Percentiles rank a stretch among this genome's conserved stretches.
These are phyloP conservation scores for Megatriorchis doriae DNA, from an alignment of 2,113 vertebrate species.

Conservation along the genomic window DNA sequence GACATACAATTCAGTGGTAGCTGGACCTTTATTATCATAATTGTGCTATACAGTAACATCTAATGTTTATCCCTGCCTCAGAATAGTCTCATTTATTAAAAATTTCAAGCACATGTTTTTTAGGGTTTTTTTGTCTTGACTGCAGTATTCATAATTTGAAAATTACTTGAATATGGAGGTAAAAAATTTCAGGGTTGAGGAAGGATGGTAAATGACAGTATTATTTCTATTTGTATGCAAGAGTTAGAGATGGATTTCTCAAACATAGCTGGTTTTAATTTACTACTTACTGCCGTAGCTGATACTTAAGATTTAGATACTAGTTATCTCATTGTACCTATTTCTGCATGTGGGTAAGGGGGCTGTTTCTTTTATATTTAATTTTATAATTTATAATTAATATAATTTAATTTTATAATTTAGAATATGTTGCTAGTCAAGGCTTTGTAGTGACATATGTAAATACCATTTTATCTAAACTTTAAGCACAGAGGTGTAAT, in stretches of 20 bases:
- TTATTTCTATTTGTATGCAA: not conserved
- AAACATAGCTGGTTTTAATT: not conserved
- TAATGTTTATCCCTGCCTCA: not conserved
- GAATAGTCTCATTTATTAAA: not conserved
- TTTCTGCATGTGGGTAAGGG: not conserved
- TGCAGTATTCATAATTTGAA: not conserved
- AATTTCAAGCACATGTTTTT: not conserved
- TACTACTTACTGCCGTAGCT: not conserved
- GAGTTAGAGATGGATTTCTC: not conserved
- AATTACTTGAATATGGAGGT: not conserved
- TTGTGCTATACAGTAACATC: not conserved
- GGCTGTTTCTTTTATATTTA: not conserved
- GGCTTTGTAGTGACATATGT: not conserved
- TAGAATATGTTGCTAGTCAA: not conserved
- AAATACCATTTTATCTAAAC: not conserved
- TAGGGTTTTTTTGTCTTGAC: not conserved
- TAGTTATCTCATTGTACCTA: not conserved
- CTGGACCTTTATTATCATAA: not conserved
- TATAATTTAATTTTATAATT: not conserved
- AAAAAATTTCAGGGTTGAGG: not conserved
- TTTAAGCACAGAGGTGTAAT: not conserved
- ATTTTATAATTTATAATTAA: no score
- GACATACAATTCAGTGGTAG: not conserved
- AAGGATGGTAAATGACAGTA: not conserved
- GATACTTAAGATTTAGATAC: not conserved